phyloP scores from a whole-genome alignment of 2,113 vertebrate species.

The Rhinoptilus africanus region DNA sequence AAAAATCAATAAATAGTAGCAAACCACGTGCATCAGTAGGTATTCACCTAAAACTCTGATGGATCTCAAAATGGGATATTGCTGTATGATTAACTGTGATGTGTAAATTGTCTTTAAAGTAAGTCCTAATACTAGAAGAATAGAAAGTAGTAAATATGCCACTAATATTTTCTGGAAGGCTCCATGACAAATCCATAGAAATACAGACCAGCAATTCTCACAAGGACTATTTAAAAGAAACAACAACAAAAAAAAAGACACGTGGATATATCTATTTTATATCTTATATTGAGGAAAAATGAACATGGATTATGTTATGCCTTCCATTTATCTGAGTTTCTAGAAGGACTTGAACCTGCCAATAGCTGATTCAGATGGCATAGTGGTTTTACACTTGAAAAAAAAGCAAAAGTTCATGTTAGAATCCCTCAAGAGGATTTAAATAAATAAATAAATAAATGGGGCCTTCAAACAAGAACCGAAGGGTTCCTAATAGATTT shows the following conservation, averaged over 20 bases:
- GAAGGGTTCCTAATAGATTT: not conserved
- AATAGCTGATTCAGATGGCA: not conserved
- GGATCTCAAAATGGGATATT: not conserved
- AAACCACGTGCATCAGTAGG: not conserved
- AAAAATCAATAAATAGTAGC: not conserved
- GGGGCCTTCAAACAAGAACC: not conserved
- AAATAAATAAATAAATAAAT: not conserved
- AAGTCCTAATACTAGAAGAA: not conserved
- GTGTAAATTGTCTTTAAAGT: not conserved
- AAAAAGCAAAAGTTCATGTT: not conserved
- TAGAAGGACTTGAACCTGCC: not conserved
- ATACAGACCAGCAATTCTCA: not conserved
- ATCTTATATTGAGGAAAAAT: not conserved
- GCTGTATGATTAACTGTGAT: not conserved
- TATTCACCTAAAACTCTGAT: not conserved
- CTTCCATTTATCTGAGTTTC: not conserved
- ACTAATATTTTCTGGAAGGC: not conserved
- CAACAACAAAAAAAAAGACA: not conserved
- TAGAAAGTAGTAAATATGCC: not conserved
- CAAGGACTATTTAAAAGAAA: not conserved
- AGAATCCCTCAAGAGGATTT: not conserved
- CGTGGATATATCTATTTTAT: not conserved
- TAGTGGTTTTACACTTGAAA: not conserved
- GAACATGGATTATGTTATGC: not conserved
- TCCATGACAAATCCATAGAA: not conserved